phyloP scores from a whole-genome alignment of 2,113 vertebrate genomes.

The Uropsilus gracilis region DNA sequence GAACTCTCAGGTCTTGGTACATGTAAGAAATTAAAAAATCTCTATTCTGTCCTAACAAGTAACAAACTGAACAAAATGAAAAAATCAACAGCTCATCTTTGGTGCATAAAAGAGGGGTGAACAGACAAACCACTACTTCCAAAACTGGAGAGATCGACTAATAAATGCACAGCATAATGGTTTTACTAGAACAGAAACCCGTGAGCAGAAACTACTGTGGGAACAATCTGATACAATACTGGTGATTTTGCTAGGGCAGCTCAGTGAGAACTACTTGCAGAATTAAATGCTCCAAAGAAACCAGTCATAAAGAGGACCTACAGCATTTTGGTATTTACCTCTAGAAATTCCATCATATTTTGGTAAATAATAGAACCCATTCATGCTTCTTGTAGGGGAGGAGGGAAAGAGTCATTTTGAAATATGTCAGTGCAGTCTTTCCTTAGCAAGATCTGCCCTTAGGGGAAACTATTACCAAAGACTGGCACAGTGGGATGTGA shows the following conservation, averaged over 20 bases:
- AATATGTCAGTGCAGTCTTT: background rate
- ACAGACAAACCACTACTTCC: background rate
- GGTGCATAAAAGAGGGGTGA: background rate
- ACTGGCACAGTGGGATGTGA: background rate
- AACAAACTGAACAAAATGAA: background rate
- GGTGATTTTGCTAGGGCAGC: background rate
- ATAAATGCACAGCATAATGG: background rate
- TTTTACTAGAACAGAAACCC: background rate
- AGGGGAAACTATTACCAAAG: background rate
- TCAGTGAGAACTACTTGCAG: background rate
- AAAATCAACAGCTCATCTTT: background rate
- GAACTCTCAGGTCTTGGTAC: no score
- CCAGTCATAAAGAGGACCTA: background rate
- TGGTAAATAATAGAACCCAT: no score
- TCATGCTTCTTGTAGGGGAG: no score
- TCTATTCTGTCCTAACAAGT: background rate
- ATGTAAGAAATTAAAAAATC: background rate
- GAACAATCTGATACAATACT: background rate
- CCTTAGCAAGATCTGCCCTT: background rate
- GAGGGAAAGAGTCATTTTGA: background rate
- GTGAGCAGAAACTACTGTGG: background rate
- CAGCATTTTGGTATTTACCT: background rate
- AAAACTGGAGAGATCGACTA: background rate
- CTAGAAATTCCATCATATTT: background rate
- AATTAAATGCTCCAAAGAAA: background rate